Evolutionary conservation across 1,140 invertebrate genomes (phyloP).

Genomic region (Ctenoplectra terminalis): DNA sequence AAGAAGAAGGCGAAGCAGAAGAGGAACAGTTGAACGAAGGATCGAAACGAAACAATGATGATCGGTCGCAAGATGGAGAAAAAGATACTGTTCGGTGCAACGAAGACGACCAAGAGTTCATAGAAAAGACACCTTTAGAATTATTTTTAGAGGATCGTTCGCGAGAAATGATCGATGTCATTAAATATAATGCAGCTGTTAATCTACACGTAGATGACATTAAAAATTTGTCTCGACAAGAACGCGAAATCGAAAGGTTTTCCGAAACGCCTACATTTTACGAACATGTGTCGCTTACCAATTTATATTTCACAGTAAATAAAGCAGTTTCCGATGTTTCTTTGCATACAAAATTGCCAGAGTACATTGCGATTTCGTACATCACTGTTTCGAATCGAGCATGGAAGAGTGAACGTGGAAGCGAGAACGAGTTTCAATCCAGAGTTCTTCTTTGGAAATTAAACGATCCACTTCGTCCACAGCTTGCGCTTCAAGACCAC

Average conservation of each 20-base stretch:
- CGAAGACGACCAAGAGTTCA: conserved; percentile 26
- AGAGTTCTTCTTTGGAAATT: conserved; percentile 87
- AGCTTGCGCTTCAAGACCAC: conserved; percentile 85
- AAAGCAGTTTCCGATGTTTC: conserved; percentile 85
- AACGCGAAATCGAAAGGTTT: background rate
- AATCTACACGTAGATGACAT: conserved; percentile 87
- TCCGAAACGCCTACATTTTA: conserved; percentile 77
- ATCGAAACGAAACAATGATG: conserved; percentile 28
- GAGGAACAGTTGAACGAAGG: conserved; percentile 19
- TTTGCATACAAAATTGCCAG: conserved; percentile 86
- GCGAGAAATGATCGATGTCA: conserved; percentile 71
- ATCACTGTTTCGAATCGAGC: conserved; percentile 65
- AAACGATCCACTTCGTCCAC: conserved; percentile 86
- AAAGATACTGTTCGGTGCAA: background rate
- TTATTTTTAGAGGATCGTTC: conserved; percentile 61
- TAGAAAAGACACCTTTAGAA: conserved; percentile 47
- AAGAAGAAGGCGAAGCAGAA: too few species aligned
- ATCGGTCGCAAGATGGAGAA: conserved; percentile 33
- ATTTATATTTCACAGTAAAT: conserved; percentile 83
- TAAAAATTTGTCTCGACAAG: conserved; percentile 76
- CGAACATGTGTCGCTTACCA: conserved; percentile 84
- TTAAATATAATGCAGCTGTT: conserved; percentile 84
- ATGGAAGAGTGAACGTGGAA: background rate
- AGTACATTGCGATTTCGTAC: conserved; percentile 86
- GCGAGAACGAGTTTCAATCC: conserved; percentile 19